These are phyloP conservation scores for Lepeophtheirus salmonis DNA, from an alignment of 1,140 invertebrate genomes.

Conservation along the genomic window DNA sequence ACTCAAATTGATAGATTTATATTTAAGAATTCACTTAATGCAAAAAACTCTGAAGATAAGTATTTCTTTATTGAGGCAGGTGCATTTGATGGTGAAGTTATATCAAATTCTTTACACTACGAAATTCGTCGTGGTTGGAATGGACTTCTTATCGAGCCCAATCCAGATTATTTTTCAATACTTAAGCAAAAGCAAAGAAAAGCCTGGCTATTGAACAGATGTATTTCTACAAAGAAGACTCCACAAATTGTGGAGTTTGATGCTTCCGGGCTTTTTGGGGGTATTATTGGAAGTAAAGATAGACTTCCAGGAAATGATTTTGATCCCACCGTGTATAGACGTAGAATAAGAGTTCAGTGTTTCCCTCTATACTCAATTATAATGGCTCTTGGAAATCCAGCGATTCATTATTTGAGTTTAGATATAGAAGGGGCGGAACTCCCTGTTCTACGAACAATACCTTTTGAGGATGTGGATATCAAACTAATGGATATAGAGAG, in stretches of 20 bases:
- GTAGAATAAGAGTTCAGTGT: slow-evolving; percentile 51
- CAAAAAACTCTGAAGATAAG: neutral
- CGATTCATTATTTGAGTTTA: slow-evolving; percentile 48
- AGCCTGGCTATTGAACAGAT: slow-evolving; percentile 21
- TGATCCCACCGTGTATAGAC: slow-evolving; percentile 45
- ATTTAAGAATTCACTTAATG: neutral
- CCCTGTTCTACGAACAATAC: slow-evolving; percentile 22
- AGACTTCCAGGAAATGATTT: slow-evolving; percentile 31
- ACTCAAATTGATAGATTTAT: neutral
- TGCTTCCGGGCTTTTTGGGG: slow-evolving; percentile 30
- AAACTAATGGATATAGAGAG: slow-evolving; percentile 21
- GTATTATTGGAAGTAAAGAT: slow-evolving; percentile 41
- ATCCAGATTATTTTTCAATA: slow-evolving; percentile 7
- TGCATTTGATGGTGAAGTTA: slow-evolving; percentile 22
- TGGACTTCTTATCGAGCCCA: slow-evolving; percentile 22
- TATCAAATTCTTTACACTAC: slow-evolving; percentile 22
- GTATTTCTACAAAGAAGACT: slow-evolving; percentile 18
- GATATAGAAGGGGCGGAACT: slow-evolving; percentile 43
- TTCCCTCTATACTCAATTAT: slow-evolving; percentile 61
- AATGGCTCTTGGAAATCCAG: slow-evolving; percentile 47
- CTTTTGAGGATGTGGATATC: slow-evolving; percentile 21
- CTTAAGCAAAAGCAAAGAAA: slow-evolving; percentile 19
- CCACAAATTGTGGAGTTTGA: slow-evolving; percentile 25
- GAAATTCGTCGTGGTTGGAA: slow-evolving; percentile 21
- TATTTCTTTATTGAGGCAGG: slow-evolving; percentile 24